These are phyloP conservation scores for Chouioia cunea DNA, from an alignment of 2,888 invertebrate species.

Conservation along the genomic window DNA sequence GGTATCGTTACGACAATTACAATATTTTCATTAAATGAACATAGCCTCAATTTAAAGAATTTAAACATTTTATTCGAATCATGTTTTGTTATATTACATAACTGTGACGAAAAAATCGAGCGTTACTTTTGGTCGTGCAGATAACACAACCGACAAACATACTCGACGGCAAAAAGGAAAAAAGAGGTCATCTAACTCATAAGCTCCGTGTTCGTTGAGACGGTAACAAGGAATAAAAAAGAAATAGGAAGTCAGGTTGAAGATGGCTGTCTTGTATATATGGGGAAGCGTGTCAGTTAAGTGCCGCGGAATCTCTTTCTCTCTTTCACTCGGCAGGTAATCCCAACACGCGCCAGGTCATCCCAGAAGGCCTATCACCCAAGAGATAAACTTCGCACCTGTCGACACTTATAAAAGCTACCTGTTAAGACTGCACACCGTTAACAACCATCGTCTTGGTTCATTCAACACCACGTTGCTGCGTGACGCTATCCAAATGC, in stretches of 20 bases:
- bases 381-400: conserved; percentile 3
- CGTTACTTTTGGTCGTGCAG: background rate
- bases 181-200: too few species aligned
- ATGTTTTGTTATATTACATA: too few species aligned
- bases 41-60: too few species aligned
- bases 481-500: too few species aligned
- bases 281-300: conserved; percentile 13
- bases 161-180: too few species aligned
- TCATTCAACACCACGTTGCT: too few species aligned
- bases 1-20: too few species aligned
- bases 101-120: conserved; percentile 28
- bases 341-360: conserved; percentile 6
- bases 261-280: background rate
- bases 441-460: too few species aligned
- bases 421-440: too few species aligned
- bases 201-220: conserved; percentile 27
- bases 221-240: conserved; percentile 17
- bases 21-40: too few species aligned
- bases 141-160: background rate
- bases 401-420: too few species aligned
- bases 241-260: background rate
- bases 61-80: too few species aligned
- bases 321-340: conserved; percentile 15
- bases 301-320: conserved; percentile 6
- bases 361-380: conserved; percentile 12